Base-by-base conservation (phyloP, 2,888 invertebrate genomes). In the Rhodophaea formosa region DNA sequence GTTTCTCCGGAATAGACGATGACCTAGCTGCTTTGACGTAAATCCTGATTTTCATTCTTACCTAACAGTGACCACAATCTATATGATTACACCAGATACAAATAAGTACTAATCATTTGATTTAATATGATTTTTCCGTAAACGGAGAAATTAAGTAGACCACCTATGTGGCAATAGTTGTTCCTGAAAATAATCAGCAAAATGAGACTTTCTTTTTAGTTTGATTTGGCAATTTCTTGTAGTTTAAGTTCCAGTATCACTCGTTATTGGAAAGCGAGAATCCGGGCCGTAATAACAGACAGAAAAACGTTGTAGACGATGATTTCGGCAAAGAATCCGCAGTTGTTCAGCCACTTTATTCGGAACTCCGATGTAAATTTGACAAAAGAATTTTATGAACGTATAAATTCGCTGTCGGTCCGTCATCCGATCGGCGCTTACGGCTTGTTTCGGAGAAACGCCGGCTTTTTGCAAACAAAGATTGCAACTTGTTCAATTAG, bases 361-460 rank as follows among this genome's bases (percentile, higher is more conserved):
- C 78, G 81, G 84, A 82, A 75, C 82, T 76, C 74, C 84, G 79
- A 75, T 80, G 87, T 87, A 88, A 88, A 88, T 89, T 89, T 88
- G 88, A 89, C 88, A 89, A 87, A 88, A 84, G 88, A 80, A 90
- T 89, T 86, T 89, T 86, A 88, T 82, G 87, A 89, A 88, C 88
- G 88, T 86, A 89, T 88, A 88, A 84, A 87, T 83, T 85, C 84
- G 80, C 72, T 79, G 85, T 73, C 65, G 77, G 62, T 67, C 66
- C 74, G 74, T 69, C 77, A 71, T 68, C 70, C 79, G 84, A 86
- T 88, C 83, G 82, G 80, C 81, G 80, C 77, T 79, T 75, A 78
- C 67, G 70, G 60, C 64, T 64, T 64, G 70, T 71, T 89, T 88
- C 88, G 82, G 69, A 78, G 88, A 89, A 89, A 81, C 83, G 75